Conservation (phyloP, 23 tunicate genomes). For the Oikopleura albicans region DNA sequence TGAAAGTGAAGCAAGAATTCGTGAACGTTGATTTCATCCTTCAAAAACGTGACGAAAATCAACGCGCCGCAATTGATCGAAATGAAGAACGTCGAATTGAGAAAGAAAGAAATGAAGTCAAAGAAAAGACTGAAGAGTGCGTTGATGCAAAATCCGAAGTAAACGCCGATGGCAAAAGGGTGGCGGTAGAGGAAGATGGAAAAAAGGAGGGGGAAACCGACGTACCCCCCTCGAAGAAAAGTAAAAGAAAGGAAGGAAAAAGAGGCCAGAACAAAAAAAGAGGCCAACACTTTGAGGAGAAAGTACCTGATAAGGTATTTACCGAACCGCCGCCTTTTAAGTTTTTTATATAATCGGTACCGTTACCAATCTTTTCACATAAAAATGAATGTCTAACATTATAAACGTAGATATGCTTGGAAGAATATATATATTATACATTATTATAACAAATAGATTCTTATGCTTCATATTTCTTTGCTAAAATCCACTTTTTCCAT, state of each 20-base stretch:
- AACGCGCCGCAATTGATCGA: background rate
- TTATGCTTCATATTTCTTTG: no score
- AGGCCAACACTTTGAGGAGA: background rate
- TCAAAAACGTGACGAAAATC: background rate
- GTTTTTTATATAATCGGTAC: no score
- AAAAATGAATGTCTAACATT: no score
- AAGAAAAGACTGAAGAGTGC: no score
- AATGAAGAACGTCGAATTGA: background rate
- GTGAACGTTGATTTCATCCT: background rate
- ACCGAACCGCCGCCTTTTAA: no score
- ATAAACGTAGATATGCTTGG: no score
- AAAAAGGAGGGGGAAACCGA: background rate
- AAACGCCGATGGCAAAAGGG: no score
- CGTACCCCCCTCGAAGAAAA: background rate
- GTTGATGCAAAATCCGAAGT: no score
- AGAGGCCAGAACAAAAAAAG: slow-evolving; percentile 3
- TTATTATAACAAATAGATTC: no score
- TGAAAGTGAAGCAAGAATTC: background rate
- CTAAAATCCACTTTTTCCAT: no score
- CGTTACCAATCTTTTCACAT: no score
- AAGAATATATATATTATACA: no score
- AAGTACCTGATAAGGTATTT: background rate
- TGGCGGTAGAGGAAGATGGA: background rate
- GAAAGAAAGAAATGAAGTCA: background rate
- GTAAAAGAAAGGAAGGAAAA: background rate